A percentile compares a stretch with the other conserved stretches of the same genome.
Conservation (phyloP, 53 echinoderm and acorn worm species). For the Crossaster papposus region DNA sequence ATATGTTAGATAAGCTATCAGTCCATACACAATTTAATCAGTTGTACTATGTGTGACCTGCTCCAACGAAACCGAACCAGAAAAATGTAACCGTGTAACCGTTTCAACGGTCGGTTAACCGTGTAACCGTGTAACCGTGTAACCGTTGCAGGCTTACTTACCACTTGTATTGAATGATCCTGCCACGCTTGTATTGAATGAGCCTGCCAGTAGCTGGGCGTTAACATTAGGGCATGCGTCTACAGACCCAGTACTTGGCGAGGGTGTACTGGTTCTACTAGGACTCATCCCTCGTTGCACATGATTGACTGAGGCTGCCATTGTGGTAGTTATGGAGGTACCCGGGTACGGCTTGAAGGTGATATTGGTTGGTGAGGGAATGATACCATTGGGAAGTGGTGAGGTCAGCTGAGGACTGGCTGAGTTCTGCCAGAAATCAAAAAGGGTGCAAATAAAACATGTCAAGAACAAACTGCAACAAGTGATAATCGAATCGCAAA, state of each 20-base stretch:
- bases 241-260: constrained; percentile 74
- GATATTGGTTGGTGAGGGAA: constrained; percentile 78
- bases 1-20: no score
- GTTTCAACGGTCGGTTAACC: no score
- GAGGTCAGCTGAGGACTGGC: constrained; percentile 90
- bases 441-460: background rate
- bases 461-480: background rate
- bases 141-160: constrained; percentile 45
- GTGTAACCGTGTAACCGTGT: no score
- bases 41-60: no score
- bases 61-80: no score
- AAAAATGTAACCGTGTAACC: no score
- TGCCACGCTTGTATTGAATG: no score
- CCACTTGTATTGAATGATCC: constrained; percentile 84
- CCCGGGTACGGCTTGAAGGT: constrained; percentile 65
- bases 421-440: constrained; percentile 65
- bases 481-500: no score
- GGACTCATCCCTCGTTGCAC: constrained; percentile 72
- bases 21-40: no score
- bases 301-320: constrained; percentile 63
- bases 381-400: constrained; percentile 86
- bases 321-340: constrained; percentile 25
- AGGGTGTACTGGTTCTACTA: constrained; percentile 87
- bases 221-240: constrained; percentile 79
- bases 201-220: constrained; percentile 43